Conservation (phyloP, 2,113 vertebrate genomes). For the Oreamnos americanus region DNA sequence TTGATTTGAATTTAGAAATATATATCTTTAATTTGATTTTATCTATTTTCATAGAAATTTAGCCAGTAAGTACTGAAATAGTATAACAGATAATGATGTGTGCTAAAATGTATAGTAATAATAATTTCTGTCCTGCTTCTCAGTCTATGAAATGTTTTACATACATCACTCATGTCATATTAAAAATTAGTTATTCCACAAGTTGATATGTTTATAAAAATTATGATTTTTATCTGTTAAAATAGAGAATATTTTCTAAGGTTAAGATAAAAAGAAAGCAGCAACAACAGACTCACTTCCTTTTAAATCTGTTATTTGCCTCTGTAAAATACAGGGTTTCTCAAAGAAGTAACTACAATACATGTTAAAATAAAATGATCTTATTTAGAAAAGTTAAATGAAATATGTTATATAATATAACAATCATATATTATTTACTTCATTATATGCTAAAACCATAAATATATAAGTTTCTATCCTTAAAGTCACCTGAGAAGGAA, state of each 20-base stretch:
- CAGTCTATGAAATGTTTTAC: neutral
- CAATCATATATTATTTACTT: neutral
- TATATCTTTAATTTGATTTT: neutral
- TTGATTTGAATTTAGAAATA: neutral
- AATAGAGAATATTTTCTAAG: neutral
- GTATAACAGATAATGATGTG: neutral
- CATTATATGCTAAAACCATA: neutral
- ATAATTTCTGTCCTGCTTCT: neutral
- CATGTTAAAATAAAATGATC: neutral
- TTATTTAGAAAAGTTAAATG: neutral
- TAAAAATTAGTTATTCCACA: neutral
- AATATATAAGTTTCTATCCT: neutral
- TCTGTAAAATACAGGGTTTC: neutral
- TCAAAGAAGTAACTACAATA: neutral
- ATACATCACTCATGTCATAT: neutral
- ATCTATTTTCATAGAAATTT: neutral
- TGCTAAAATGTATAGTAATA: neutral
- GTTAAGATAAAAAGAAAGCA: neutral
- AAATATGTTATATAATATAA: neutral
- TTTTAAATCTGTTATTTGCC: neutral
- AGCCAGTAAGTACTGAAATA: neutral
- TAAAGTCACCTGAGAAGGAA: neutral
- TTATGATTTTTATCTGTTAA: neutral
- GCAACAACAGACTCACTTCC: neutral
- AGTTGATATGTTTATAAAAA: neutral